Evolutionary conservation across 2,113 vertebrate genomes (phyloP), one percentile per base, ranked within the genome.

Genomic region (Chloropsis cyanopogon): DNA sequence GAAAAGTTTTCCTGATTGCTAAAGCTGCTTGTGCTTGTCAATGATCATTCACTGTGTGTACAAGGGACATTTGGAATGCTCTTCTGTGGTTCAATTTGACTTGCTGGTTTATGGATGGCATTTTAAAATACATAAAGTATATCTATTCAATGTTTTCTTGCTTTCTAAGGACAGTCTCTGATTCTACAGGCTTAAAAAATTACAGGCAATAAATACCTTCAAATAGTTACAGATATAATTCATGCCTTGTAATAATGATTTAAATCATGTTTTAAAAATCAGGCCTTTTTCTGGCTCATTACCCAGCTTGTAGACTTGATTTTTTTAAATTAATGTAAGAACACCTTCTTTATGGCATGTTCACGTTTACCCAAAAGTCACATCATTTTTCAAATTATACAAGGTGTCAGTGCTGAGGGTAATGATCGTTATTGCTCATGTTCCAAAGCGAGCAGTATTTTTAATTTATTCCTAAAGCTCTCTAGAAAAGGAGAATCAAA

Each of bases 301-400:
- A 97, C 87, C 82, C 53, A 94, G 79, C 70, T 70, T 75, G 79
- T 77, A 90, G 94, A 88, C 96, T 90, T 82, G 89, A 90, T 90
- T 92, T 96, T 72, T 95, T 97, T 97, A 79, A 97, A 97, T 96
- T 96, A 95, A 97, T 97, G 94, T 95, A 83, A 92, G 94, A 97
- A 96, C 92, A 96, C 95, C 70, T 72, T 35, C 84, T 96, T 97
- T 95, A 96, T 94, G 96, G 90, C 94, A 96, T 81, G 79, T 46
- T 96, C 82, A 2, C 96, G 90, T 97, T 97, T 97, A 95, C 68
- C 54, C 68, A 94, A 96, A 96, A 96, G 90, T 96, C 95, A 96
- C 95, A 96, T 96, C 90, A 97, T 97, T 97, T 97, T 97, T 97
- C 95, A 97, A 92, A 63, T 95, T 97, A 97, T 82, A 97, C 88